phyloP scores from a whole-genome alignment of 2,888 invertebrate genomes.

The Nipponacmea schrenckii region DNA sequence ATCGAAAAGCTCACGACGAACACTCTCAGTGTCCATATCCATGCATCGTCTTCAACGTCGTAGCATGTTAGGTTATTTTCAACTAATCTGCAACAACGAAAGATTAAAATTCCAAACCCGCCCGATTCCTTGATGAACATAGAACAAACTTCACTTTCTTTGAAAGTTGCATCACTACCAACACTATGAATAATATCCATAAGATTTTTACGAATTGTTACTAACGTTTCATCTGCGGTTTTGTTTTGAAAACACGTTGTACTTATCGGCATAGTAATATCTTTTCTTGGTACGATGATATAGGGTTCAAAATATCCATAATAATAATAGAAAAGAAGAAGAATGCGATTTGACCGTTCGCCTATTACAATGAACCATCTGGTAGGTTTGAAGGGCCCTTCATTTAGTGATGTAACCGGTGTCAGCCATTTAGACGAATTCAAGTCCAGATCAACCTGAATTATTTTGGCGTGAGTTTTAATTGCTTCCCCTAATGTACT shows the following conservation, averaged over 20 bases:
- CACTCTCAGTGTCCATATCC: constrained; percentile 25
- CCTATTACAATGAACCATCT: not conserved
- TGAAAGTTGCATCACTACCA: not conserved
- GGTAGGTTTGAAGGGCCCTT: not conserved
- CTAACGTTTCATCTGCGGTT: not conserved
- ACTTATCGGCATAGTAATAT: not conserved
- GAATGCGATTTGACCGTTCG: constrained; percentile 11
- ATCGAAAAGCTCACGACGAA: constrained; percentile 20
- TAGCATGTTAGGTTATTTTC: constrained; percentile 16
- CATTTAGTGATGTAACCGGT: no score
- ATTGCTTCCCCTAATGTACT: no score
- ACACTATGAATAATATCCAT: no score
- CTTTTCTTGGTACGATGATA: not conserved
- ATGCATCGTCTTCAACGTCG: constrained; percentile 19
- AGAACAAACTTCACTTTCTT: not conserved
- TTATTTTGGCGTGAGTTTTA: no score
- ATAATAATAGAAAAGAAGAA: constrained; percentile 27
- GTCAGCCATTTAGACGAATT: no score
- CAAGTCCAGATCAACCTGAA: no score
- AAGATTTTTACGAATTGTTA: not conserved
- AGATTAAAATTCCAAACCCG: not conserved
- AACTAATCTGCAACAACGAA: constrained; percentile 14
- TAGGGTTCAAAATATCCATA: constrained; percentile 24
- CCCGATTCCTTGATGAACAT: not conserved
- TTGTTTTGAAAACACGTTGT: not conserved